Conservation (phyloP, 2,797 vertebrate genomes). For the Eutrigla gurnardus region DNA sequence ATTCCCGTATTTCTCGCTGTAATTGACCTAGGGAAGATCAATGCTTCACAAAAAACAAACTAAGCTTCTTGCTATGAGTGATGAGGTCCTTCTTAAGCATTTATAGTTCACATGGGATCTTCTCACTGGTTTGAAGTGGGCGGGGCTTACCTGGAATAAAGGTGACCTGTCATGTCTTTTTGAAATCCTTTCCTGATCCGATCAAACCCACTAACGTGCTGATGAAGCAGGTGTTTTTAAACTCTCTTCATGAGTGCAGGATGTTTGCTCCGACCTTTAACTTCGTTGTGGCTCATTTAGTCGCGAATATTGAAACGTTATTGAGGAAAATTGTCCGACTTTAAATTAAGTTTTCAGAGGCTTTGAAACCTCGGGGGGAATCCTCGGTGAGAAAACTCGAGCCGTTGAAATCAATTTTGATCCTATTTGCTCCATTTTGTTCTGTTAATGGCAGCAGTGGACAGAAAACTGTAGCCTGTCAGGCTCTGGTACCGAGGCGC, state of each 20-base stretch:
- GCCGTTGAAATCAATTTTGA: conserved; percentile 21
- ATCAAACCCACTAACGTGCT: not conserved
- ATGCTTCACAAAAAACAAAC: not conserved
- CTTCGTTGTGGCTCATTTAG: conserved; percentile 21
- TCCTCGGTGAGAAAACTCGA: not conserved
- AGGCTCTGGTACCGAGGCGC: conserved; percentile 46
- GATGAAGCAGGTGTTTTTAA: not conserved
- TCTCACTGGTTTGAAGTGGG: conserved; percentile 6
- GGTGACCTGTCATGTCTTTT: not conserved
- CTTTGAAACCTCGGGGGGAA: conserved; percentile 1
- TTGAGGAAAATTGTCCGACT: not conserved
- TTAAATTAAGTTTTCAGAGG: not conserved
- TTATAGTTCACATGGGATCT: not conserved
- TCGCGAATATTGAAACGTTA: conserved; percentile 2
- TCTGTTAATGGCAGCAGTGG: conserved; percentile 38
- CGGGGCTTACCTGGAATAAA: not conserved
- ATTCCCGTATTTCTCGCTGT: not conserved
- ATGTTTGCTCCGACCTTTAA: not conserved
- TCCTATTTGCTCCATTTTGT: conserved; percentile 31
- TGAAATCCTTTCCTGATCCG: not conserved
- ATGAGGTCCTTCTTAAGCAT: not conserved
- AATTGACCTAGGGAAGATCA: not conserved
- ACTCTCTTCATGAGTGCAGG: not conserved
- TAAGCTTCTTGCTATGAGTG: not conserved
- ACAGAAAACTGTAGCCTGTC: conserved; percentile 55